phyloP scores from a whole-genome alignment of 2,888 invertebrate species.

The Lutraria lutraria region DNA sequence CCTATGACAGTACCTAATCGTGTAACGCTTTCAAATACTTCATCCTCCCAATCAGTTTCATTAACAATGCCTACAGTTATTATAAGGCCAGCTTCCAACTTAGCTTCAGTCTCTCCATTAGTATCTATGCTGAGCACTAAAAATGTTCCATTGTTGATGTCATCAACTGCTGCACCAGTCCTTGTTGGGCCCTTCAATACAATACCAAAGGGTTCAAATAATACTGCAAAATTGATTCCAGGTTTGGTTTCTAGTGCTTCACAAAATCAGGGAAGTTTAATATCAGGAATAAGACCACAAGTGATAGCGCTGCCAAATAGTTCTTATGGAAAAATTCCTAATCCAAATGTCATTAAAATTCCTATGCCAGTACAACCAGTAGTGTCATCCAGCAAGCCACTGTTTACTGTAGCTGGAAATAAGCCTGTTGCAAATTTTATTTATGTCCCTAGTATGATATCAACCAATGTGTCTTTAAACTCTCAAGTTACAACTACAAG shows the following conservation, averaged over 20 bases:
- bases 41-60: neutral
- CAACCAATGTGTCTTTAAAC: neutral
- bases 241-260: neutral
- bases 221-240: neutral
- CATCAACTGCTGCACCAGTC: neutral
- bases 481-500: neutral
- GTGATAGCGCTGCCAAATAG: neutral
- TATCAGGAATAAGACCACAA: neutral
- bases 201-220: neutral
- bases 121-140: neutral
- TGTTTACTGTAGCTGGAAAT: neutral
- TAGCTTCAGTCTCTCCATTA: neutral
- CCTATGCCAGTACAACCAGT: neutral
- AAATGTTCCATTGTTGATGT: neutral
- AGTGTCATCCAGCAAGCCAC: neutral
- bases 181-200: neutral
- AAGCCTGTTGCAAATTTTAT: neutral
- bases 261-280: neutral
- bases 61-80: neutral
- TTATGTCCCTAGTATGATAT: neutral
- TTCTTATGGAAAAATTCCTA: neutral
- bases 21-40: neutral
- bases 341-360: neutral
- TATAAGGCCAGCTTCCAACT: neutral
- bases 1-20: neutral